Conservation (phyloP, 2,797 vertebrate species). For the Apodemus agrarius region DNA sequence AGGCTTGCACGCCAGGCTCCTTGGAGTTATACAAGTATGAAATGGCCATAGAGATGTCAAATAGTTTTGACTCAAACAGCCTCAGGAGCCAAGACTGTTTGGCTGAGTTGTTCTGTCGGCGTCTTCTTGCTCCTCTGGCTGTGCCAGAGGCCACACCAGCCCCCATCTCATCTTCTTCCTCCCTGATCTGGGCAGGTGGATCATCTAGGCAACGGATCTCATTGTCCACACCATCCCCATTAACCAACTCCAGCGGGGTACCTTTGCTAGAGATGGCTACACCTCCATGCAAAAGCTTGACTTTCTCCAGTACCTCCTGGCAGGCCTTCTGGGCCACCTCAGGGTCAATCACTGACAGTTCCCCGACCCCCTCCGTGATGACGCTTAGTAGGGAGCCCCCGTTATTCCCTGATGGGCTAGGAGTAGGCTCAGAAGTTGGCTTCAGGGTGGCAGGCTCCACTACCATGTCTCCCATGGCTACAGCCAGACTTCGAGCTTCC, state of each 20-base stretch:
- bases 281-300: constrained; percentile 88
- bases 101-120: constrained; percentile 93
- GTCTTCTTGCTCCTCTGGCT: constrained; percentile 88
- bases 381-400: constrained; percentile 89
- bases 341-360: constrained; percentile 93
- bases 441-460: constrained; percentile 75
- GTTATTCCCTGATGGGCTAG: constrained; percentile 80
- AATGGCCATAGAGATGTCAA: constrained; percentile 99
- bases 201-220: constrained; percentile 82
- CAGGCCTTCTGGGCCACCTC: constrained; percentile 95
- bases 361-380: constrained; percentile 92
- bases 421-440: constrained; percentile 49
- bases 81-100: constrained; percentile 98
- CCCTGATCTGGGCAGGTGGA: constrained; percentile 78
- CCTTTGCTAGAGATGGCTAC: background rate
- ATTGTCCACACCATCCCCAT: constrained; percentile 81
- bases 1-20: constrained; percentile 97
- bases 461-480: constrained; percentile 86
- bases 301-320: constrained; percentile 95
- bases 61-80: constrained; percentile 97
- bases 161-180: constrained; percentile 86
- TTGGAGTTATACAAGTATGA: constrained; percentile 98
- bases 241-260: constrained; percentile 74
- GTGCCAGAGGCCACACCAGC: constrained; percentile 77
- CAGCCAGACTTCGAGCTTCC: constrained; percentile 66